Percentiles rank a stretch among this genome's conserved stretches.
Conservation (phyloP, 2,113 vertebrate genomes). For the Trematocara macrostoma region DNA sequence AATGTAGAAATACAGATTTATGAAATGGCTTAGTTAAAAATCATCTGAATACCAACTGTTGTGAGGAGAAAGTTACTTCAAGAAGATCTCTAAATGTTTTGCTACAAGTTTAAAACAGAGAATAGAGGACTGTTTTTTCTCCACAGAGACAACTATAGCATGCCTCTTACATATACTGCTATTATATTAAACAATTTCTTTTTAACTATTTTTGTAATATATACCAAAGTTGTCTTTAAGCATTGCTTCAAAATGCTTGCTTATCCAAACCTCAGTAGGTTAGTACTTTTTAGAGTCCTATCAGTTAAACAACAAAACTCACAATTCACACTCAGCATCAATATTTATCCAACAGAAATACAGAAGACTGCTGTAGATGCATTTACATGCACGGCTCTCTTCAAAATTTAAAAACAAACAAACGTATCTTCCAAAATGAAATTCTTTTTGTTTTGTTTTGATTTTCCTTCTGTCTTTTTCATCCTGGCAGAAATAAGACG, state of each 20-base stretch:
- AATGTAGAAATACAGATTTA: background rate
- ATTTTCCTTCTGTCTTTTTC: background rate
- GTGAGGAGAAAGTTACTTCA: background rate
- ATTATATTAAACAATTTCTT: accelerated
- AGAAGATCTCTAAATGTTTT: background rate
- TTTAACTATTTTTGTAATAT: background rate
- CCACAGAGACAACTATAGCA: background rate
- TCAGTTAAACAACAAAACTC: background rate
- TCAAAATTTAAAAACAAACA: background rate
- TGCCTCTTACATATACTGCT: background rate
- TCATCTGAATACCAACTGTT: background rate
- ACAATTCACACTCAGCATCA: background rate
- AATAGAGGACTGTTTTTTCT: background rate
- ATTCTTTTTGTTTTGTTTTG: background rate
- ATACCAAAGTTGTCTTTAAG: background rate
- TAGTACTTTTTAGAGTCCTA: background rate
- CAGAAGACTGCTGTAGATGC: background rate
- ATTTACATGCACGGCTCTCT: accelerated
- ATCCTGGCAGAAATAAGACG: background rate
- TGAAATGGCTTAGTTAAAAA: background rate
- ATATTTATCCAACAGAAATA: background rate
- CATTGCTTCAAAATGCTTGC: background rate
- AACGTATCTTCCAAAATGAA: background rate
- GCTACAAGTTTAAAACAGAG: background rate
- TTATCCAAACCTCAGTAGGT: background rate